Conservation (phyloP, 2,113 vertebrate genomes). For the Gorsachius goisagi region DNA sequence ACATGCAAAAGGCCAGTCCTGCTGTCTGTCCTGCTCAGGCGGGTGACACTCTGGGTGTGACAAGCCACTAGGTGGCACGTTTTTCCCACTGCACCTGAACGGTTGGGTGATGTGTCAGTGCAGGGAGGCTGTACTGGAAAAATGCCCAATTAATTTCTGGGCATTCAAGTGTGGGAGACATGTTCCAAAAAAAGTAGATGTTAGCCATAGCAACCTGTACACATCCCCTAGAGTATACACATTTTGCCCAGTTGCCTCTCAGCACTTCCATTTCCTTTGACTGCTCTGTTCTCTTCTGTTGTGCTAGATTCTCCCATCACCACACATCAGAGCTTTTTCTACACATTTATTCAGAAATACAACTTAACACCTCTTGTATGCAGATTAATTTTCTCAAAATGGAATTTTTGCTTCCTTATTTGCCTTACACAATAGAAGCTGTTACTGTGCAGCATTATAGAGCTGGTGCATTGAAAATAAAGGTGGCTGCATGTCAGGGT, state of each 20-base stretch:
- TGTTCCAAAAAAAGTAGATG: not conserved
- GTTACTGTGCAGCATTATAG: not conserved
- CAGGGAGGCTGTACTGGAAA: not conserved
- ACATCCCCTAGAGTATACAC: not conserved
- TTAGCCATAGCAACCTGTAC: not conserved
- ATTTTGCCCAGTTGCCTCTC: not conserved
- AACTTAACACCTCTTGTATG: not conserved
- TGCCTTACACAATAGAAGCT: not conserved
- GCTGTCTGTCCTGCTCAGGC: not conserved
- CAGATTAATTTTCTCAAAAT: not conserved
- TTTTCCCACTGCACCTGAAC: not conserved
- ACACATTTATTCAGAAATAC: not conserved
- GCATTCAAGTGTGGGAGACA: fast-evolving
- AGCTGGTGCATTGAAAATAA: not conserved
- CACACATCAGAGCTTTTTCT: not conserved
- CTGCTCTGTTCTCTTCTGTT: not conserved
- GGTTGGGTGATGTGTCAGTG: not conserved
- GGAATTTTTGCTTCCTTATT: not conserved
- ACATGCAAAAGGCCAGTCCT: fast-evolving
- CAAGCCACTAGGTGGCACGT: not conserved
- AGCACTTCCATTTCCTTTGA: not conserved
- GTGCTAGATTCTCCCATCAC: not conserved
- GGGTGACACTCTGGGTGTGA: not conserved
- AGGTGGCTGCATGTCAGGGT: not conserved
- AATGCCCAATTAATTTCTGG: fast-evolving